These are phyloP conservation scores for Ceratina japonica DNA, from an alignment of 1,140 invertebrate species.

Conservation along the genomic window DNA sequence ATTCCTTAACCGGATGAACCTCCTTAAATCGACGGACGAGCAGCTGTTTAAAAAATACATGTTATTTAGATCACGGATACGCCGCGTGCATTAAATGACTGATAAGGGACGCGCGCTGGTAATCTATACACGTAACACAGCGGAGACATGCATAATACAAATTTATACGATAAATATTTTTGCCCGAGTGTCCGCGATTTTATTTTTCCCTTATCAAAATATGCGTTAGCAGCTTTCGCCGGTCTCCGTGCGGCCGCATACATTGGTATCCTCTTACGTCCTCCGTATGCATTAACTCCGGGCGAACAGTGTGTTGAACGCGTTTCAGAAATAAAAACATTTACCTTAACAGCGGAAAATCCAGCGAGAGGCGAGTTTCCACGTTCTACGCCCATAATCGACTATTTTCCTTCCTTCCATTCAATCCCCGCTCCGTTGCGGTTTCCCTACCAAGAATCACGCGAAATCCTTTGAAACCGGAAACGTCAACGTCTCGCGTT, in stretches of 20 bases:
- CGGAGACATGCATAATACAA: too few relatives aligned
- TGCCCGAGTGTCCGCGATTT: too few relatives aligned
- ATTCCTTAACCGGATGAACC: too few relatives aligned
- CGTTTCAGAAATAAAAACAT: constrained; percentile 27
- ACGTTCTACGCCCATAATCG: constrained; percentile 26
- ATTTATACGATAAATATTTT: too few relatives aligned
- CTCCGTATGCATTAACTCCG: constrained; percentile 15
- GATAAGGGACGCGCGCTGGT: too few relatives aligned
- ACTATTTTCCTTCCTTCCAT: constrained; percentile 36
- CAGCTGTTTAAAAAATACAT: too few relatives aligned
- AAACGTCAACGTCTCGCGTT: constrained; percentile 36
- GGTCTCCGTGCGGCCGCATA: background rate
- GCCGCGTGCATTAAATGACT: too few relatives aligned
- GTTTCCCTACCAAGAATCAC: constrained; percentile 28
- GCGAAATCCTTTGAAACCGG: constrained; percentile 33
- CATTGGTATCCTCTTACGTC: background rate
- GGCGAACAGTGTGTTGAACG: background rate
- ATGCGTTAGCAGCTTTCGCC: background rate
- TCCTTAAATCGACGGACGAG: too few relatives aligned
- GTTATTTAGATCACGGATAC: too few relatives aligned
- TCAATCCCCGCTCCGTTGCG: constrained; percentile 16
- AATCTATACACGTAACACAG: too few relatives aligned
- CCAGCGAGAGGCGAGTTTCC: constrained; percentile 14
- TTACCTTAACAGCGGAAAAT: constrained; percentile 31
- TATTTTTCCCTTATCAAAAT: background rate